Base-by-base conservation (phyloP, 2,113 vertebrate species). In the Etheostoma spectabile region DNA sequence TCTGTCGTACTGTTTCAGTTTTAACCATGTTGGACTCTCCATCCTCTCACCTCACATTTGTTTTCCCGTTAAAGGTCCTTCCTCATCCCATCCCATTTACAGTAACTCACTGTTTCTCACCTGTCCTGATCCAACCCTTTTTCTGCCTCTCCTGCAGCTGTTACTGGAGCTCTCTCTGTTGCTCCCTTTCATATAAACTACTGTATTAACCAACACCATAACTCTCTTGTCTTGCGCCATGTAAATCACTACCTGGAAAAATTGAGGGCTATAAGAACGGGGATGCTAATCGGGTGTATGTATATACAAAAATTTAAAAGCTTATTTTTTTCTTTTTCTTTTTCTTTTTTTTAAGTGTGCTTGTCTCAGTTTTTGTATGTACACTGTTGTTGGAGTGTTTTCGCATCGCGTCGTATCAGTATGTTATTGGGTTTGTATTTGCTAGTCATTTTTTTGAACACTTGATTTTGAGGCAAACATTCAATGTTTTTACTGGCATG, bases 131-230 rank as follows among this genome's bases (percentile, higher is more conserved):
- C 63, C 6, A 46, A 55, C 59, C 27, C 24, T 27, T 62, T 42
- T 42, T 42, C 10, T 2, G 38, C 66, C 64, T 79, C 76, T 74
- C 70, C 69, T 45, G n/a, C 65, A 49, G 33, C 69, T 67, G 62
- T 82, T 7, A 30, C 76, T 65, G 22, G 18, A 67, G 67, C 62
- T 64, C 53, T 67, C 51, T 67, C 64, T 45, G 38, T 83, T 62
- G 63, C 73, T 65, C 38, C 59, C 65, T 64, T 46, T 78, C 86
- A 88, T 92, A 79, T 90, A 90, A 86, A 84, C 89, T 86, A 90
- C 90, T 92, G 86, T 93, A 93, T 91, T 94, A 90, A 92, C 82
- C 79, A 60, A 87, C 86, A 85, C 80, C 88, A 59, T 92, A 89
- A 91, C 84, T 82, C 85, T 90, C 70, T 74, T 76, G 75, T 90